A percentile compares a stretch with the other conserved stretches of the same genome.
phyloP scores from a whole-genome alignment of 1,140 invertebrate genomes.

The Cydia fagiglandana region DNA sequence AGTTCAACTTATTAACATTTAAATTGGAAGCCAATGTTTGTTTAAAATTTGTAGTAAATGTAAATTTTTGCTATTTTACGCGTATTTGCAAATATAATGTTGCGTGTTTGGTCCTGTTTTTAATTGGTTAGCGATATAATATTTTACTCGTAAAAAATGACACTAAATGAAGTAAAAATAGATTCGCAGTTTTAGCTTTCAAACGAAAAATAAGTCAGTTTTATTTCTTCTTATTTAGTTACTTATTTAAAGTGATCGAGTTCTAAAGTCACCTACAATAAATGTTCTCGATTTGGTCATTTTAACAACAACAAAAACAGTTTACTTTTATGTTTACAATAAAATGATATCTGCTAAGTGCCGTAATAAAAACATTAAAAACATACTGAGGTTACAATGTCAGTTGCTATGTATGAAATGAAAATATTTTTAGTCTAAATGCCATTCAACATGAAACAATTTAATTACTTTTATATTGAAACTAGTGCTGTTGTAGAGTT shows the following conservation, averaged over 20 bases:
- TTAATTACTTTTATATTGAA: no score
- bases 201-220: no score
- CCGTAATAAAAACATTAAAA: background rate
- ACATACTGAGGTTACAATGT: background rate
- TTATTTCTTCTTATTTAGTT: background rate
- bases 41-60: no score
- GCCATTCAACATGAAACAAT: background rate
- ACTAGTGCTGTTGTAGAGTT: no score
- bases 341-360: slow-evolving; percentile 15
- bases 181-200: no score
- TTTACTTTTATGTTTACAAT: slow-evolving; percentile 6
- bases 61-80: no score
- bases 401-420: background rate
- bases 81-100: no score
- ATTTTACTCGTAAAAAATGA: no score
- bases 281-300: background rate
- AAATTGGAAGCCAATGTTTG: no score
- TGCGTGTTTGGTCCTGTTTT: no score
- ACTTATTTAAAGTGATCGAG: background rate
- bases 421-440: background rate
- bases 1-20: background rate
- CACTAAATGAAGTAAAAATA: no score
- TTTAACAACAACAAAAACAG: slow-evolving; percentile 5
- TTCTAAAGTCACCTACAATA: background rate
- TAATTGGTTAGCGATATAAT: no score